phyloP scores from a whole-genome alignment of 2,797 vertebrate genomes.

The Fundulus diaphanus region DNA sequence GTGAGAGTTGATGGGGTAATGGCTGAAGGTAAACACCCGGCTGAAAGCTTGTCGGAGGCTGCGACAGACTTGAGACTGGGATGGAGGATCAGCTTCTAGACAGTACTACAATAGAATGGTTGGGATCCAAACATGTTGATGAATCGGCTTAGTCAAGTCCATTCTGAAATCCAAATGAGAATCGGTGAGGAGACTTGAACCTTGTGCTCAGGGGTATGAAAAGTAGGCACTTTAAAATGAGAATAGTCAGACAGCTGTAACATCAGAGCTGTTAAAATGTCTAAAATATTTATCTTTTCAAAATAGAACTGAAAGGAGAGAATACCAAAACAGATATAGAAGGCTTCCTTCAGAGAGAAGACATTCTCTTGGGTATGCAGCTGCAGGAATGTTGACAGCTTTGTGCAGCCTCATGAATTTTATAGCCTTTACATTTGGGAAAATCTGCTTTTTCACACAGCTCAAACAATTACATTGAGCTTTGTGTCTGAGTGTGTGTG shows the following conservation, averaged over 20 bases:
- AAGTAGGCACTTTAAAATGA: background rate
- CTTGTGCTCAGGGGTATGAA: background rate
- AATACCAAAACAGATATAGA: background rate
- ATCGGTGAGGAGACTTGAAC: background rate
- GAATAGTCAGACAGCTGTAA: background rate
- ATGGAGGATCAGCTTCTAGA: background rate
- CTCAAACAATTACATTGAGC: conserved; percentile 32
- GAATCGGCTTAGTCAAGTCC: background rate
- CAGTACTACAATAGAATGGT: background rate
- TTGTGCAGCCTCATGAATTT: conserved; percentile 26
- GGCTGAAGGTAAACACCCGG: too few relatives aligned
- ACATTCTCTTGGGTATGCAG: background rate
- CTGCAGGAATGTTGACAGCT: conserved; percentile 11
- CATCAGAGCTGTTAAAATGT: background rate
- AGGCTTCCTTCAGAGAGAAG: background rate
- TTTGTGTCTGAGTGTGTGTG: conserved; percentile 19
- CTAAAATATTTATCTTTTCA: background rate
- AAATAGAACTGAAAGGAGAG: background rate
- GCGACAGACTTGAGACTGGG: too few relatives aligned
- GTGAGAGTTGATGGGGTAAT: too few relatives aligned
- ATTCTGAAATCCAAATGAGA: background rate
- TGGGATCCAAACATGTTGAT: background rate
- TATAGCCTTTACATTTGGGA: conserved; percentile 12
- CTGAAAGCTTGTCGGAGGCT: too few relatives aligned
- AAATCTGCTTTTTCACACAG: conserved; percentile 19